Conservation (phyloP, 2,113 vertebrate species). For the Furnarius figulus region DNA sequence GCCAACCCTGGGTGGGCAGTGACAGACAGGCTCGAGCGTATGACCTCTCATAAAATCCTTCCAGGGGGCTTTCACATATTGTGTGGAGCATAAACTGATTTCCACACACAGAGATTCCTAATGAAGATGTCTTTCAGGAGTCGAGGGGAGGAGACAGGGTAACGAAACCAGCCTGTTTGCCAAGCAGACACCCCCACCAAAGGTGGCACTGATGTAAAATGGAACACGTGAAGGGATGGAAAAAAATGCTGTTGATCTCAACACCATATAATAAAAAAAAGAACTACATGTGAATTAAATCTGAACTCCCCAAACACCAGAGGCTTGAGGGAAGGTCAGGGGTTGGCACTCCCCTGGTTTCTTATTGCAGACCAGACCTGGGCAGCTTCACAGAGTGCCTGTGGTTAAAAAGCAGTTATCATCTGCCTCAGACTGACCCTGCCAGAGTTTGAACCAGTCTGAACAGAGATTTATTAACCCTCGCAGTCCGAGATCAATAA, state of each 20-base stretch:
- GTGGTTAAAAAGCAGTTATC: constrained; percentile 12
- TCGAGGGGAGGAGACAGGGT: rapidly evolving
- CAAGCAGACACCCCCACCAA: not conserved
- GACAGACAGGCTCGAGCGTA: not conserved
- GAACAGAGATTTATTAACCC: constrained; percentile 55
- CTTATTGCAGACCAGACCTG: not conserved
- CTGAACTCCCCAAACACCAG: not conserved
- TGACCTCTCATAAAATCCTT: constrained; percentile 45
- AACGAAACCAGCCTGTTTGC: constrained; percentile 24
- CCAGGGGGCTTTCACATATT: not conserved
- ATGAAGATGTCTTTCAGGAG: constrained; percentile 30
- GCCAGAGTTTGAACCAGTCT: constrained; percentile 25
- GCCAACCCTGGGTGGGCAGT: not conserved
- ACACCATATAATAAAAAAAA: not conserved
- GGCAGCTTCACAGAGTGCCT: not conserved
- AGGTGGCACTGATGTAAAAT: not conserved
- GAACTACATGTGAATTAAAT: not conserved
- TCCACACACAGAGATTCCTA: not conserved
- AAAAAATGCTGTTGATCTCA: not conserved
- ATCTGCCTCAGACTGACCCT: constrained; percentile 11
- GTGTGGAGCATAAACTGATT: not conserved
- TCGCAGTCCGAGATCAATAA: constrained; percentile 39
- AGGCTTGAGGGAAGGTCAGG: not conserved
- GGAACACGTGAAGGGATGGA: not conserved
- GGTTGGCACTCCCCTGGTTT: rapidly evolving